Percentiles rank a stretch among this genome's conserved stretches.
Conservation (phyloP, 2,113 vertebrate genomes). For the Phycodurus eques region DNA sequence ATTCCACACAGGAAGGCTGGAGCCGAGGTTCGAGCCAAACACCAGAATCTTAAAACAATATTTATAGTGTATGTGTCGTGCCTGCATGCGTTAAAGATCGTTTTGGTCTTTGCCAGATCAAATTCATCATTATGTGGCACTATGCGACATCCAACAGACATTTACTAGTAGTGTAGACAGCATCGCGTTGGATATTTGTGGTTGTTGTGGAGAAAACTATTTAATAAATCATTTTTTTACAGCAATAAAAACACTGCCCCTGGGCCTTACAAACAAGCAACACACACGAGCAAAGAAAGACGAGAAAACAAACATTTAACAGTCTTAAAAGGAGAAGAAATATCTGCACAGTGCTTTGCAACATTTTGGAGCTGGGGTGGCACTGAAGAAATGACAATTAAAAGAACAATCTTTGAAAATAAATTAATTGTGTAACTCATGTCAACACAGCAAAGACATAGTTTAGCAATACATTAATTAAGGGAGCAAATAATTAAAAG, state of each 20-base stretch:
- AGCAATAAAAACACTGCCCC: conserved; percentile 37
- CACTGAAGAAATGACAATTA: conserved; percentile 28
- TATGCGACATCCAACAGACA: conserved; percentile 47
- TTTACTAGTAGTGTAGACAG: conserved; percentile 16
- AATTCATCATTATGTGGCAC: conserved; percentile 36
- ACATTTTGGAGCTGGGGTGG: conserved; percentile 10
- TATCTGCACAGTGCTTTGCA: conserved; percentile 11
- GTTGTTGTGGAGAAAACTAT: conserved; percentile 57
- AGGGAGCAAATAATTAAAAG: conserved; percentile 34
- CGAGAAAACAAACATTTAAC: conserved; percentile 42
- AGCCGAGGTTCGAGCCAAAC: no score
- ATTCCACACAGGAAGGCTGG: no score
- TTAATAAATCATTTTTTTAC: conserved; percentile 66
- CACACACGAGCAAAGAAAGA: conserved; percentile 37
- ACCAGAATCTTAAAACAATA: no score
- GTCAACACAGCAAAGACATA: conserved; percentile 41
- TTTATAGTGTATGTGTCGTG: background rate
- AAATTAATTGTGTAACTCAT: conserved; percentile 53
- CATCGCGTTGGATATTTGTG: conserved; percentile 56
- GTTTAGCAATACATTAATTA: conserved; percentile 54
- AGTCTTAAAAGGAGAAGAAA: conserved; percentile 31
- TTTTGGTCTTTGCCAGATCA: background rate
- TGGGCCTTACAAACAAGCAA: conserved; percentile 53
- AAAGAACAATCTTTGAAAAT: conserved; percentile 30
- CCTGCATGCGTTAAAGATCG: background rate